These are phyloP conservation scores for Anoncus sp. DNA, from an alignment of 2,888 invertebrate genomes.

Conservation along the genomic window DNA sequence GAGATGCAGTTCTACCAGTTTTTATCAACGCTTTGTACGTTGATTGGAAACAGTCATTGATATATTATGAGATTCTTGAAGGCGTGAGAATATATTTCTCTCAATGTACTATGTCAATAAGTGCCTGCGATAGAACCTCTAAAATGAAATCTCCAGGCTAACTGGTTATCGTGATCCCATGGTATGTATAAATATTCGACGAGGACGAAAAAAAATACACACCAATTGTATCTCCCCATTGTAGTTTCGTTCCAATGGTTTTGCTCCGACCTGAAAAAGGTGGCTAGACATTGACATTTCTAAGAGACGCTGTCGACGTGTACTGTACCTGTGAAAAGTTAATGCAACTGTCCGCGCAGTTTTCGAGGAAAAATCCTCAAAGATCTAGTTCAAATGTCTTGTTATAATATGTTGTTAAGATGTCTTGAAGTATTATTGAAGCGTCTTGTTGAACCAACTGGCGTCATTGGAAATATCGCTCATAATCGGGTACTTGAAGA, in stretches of 20 bases:
- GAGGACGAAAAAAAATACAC: background rate
- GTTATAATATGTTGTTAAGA: too few relatives aligned
- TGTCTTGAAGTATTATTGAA: too few relatives aligned
- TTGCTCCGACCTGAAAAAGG: conserved; percentile 11
- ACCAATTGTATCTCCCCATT: background rate
- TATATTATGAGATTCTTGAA: background rate
- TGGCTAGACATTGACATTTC: too few relatives aligned
- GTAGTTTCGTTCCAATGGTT: conserved; percentile 4
- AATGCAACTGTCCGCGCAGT: too few relatives aligned
- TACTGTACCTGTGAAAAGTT: too few relatives aligned
- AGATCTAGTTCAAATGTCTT: too few relatives aligned
- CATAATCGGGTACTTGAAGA: too few relatives aligned
- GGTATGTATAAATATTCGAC: background rate
- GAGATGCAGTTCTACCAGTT: conserved; percentile 18
- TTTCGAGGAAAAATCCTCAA: too few relatives aligned
- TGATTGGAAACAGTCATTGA: background rate
- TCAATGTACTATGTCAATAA: background rate
- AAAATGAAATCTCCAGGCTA: background rate
- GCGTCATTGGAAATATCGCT: too few relatives aligned
- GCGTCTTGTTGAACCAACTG: too few relatives aligned
- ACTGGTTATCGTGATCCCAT: background rate
- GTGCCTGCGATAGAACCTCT: background rate
- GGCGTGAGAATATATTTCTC: background rate
- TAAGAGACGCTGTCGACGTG: too few relatives aligned
- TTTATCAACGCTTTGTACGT: background rate